Base-by-base conservation (phyloP, 2,797 vertebrate species). In the Sylvia borin region DNA sequence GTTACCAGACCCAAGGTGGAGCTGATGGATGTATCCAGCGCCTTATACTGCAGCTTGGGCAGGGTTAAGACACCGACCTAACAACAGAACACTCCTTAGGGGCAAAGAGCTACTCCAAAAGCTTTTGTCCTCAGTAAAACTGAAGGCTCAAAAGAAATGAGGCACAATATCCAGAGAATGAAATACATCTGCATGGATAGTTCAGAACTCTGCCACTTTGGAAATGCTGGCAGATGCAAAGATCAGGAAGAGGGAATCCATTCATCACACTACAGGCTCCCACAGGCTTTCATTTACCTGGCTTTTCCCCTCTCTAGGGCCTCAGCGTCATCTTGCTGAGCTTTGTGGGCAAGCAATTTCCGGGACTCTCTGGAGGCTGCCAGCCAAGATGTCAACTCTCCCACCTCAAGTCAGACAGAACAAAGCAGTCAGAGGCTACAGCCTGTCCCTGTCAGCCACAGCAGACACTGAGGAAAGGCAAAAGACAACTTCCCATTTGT, bases 301-400 rank as follows among this genome's bases (percentile, higher is more conserved):
- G 34, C 25, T 70, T 51, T 89, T 60, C 96, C 87, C 95, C 95
- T 85, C 64, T 96, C 92, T 9, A 93, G 54, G 51, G 34, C 90
- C 25, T 97, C 95, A 50, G 62, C 96, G 80, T 96, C n/a, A 29
- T 97, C 96, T 42, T 95, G 95, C 61, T 96, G 83, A 82, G 95
- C 85, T 80, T 96, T 96, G 54, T 42, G 65, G 29, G 74, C 77
- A 64, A 34, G 36, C 48, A 79, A n/a, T 64, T 79, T 86, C 62
- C 70, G 84, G 43, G 92, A 96, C 51, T 97, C 93, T 90, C 96
- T 51, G 6, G 9, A 55, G n/a, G 71, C 71, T 58, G 54, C 27
- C 27, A 74, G 54, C 71, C 29, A 21, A 47, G 43, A 31, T 31
- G 54, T 31, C 54, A 74, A 19, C 26, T 74, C n/a, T 25, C 5